These are phyloP conservation scores for Aporophyla nigra DNA, from an alignment of 2,888 invertebrate genomes.

Conservation along the genomic window DNA sequence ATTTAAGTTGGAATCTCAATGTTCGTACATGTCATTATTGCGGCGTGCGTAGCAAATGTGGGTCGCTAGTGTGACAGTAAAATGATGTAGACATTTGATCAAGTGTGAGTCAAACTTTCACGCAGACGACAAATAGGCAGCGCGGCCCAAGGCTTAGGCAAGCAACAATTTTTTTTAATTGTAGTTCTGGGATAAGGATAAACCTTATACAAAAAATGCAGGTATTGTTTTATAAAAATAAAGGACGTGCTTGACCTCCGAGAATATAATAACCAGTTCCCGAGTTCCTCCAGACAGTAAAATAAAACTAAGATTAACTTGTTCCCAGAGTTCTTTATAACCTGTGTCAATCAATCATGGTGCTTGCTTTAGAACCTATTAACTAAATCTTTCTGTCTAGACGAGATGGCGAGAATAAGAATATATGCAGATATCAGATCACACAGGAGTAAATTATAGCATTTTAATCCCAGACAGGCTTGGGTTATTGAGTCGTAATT, in stretches of 20 bases:
- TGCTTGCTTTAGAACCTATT: not conserved
- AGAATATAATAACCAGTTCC: constrained; percentile 16
- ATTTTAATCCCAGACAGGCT: not conserved
- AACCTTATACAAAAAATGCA: not conserved
- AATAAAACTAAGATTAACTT: constrained; percentile 27
- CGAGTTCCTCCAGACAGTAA: not conserved
- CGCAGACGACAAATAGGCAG: not conserved
- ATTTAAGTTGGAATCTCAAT: not conserved
- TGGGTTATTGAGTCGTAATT: not conserved
- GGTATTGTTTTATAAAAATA: not conserved
- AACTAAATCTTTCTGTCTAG: constrained; percentile 13
- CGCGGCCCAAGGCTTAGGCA: not conserved
- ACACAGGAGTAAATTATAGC: not conserved
- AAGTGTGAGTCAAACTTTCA: not conserved
- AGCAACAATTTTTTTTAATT: not conserved
- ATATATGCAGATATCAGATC: not conserved
- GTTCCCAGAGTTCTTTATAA: constrained; percentile 8
- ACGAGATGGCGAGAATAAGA: not conserved
- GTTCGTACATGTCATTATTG: not conserved
- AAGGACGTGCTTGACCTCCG: not conserved
- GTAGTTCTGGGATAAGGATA: not conserved
- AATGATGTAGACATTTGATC: not conserved
- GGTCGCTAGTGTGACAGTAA: not conserved
- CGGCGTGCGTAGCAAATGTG: not conserved
- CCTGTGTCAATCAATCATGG: constrained; percentile 31